Evolutionary conservation across 2,797 vertebrate species (phyloP).

Genomic region (Malacoctenus gilli): DNA sequence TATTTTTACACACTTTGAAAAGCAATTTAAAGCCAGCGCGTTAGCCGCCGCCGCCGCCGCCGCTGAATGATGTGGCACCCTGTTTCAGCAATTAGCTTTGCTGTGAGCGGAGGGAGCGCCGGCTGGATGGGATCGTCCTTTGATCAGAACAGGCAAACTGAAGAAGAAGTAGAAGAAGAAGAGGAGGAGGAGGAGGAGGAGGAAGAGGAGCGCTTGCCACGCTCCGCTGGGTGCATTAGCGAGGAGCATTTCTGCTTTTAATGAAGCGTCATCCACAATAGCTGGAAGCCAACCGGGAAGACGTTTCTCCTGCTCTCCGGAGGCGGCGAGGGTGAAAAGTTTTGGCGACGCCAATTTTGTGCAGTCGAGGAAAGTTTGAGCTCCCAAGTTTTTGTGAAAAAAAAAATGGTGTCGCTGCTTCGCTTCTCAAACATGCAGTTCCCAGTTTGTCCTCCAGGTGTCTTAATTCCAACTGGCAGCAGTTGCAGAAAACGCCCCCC

Average conservation of each 20-base stretch:
- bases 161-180: too few relatives aligned
- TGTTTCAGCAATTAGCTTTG: background rate
- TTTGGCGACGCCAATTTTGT: too few relatives aligned
- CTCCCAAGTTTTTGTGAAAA: too few relatives aligned
- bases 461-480: too few relatives aligned
- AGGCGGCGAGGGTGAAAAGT: too few relatives aligned
- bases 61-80: background rate
- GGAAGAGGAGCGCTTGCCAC: background rate
- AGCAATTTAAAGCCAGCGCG: constrained; percentile 6
- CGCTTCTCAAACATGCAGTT: too few relatives aligned
- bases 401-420: too few relatives aligned
- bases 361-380: too few relatives aligned
- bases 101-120: background rate
- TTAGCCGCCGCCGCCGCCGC: too few relatives aligned
- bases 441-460: too few relatives aligned
- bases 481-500: too few relatives aligned
- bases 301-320: background rate
- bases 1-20: constrained; percentile 7
- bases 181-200: too few relatives aligned
- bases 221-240: constrained; percentile 5
- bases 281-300: background rate
- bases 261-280: background rate
- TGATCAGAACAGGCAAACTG: background rate
- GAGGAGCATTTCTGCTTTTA: background rate
- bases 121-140: background rate